Evolutionary conservation across 2,888 invertebrate species (phyloP).

Genomic region (Liposcelis brunnea): DNA sequence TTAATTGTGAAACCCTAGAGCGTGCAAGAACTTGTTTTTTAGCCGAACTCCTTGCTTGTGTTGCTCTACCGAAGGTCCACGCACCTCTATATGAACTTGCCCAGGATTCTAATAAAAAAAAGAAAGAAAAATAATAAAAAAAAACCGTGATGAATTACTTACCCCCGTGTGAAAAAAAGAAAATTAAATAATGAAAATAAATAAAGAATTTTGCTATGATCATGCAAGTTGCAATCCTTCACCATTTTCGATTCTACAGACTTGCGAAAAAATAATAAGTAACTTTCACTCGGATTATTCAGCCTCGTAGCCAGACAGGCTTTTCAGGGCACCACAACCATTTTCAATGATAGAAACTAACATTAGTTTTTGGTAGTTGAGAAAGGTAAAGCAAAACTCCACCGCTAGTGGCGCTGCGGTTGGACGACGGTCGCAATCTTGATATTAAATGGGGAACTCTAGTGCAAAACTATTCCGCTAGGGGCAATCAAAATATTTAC

Average conservation of each 20-base stretch:
- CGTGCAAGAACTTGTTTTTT: conserved; percentile 73
- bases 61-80: conserved; percentile 19
- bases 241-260: too few relatives aligned
- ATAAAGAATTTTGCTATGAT: conserved; percentile 1
- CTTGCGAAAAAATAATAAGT: conserved; percentile 8
- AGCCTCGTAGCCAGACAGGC: too few relatives aligned
- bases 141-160: not conserved
- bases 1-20: conserved; percentile 37
- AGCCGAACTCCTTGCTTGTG: conserved; percentile 53
- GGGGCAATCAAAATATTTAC: too few relatives aligned
- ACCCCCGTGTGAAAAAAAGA: conserved; percentile 11
- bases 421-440: too few relatives aligned
- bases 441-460: too few relatives aligned
- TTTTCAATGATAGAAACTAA: too few relatives aligned
- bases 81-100: conserved; percentile 12
- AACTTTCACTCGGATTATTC: too few relatives aligned
- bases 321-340: too few relatives aligned
- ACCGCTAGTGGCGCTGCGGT: too few relatives aligned
- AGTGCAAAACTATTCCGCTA: too few relatives aligned
- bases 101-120: conserved; percentile 6
- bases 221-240: not conserved
- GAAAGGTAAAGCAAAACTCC: too few relatives aligned
- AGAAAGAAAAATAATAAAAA: conserved; percentile 4
- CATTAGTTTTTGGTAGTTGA: too few relatives aligned
- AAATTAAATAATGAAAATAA: not conserved